Conservation (phyloP, 1,140 invertebrate genomes). For the Thalassaphorura encarpata region DNA sequence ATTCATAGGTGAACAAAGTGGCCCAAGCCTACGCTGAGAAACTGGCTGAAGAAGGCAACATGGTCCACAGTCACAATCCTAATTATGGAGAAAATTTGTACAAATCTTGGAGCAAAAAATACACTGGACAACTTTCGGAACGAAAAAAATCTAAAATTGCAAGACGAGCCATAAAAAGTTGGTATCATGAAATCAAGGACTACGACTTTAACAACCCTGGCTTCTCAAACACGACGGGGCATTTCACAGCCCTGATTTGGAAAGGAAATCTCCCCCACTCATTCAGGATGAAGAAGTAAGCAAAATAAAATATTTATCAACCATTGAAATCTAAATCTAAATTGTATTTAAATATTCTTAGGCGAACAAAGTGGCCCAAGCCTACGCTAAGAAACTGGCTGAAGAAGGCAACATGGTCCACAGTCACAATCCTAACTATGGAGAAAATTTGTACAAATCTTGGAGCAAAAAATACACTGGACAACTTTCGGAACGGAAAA, state of each 20-base stretch:
- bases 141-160: too few relatives aligned
- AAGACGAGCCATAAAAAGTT: too few relatives aligned
- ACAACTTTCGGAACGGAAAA: too few relatives aligned
- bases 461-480: too few relatives aligned
- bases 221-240: constrained; percentile 46
- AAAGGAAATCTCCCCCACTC: constrained; percentile 53
- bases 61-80: not conserved
- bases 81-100: constrained; percentile 15
- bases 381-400: constrained; percentile 5
- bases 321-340: too few relatives aligned
- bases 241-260: constrained; percentile 89
- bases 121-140: too few relatives aligned
- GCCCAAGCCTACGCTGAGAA: constrained; percentile 9
- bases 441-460: constrained; percentile 12
- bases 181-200: constrained; percentile 15
- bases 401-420: not conserved
- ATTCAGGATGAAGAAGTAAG: too few relatives aligned
- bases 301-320: too few relatives aligned
- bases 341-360: constrained; percentile 4
- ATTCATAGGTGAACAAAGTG: constrained; percentile 6
- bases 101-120: too few relatives aligned
- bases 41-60: not conserved
- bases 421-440: constrained; percentile 4
- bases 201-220: constrained; percentile 12
- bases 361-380: constrained; percentile 10